Percentiles rank a stretch among this genome's conserved stretches.
These are phyloP conservation scores for Drosophila putrida DNA, from an alignment of 2,888 invertebrate genomes.

Conservation along the genomic window DNA sequence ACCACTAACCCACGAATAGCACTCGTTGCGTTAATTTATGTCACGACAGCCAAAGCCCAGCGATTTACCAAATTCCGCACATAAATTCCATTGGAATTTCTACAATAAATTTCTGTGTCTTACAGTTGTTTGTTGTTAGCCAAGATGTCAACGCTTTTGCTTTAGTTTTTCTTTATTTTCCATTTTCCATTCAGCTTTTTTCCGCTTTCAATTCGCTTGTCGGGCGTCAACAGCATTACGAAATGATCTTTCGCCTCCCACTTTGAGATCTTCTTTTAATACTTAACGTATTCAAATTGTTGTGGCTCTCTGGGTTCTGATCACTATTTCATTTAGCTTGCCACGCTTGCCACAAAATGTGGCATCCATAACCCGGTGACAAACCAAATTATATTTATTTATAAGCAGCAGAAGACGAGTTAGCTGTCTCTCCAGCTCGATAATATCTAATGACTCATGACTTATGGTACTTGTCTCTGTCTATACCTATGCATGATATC, in stretches of 20 bases:
- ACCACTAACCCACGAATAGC: constrained; percentile 53
- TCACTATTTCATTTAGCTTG: constrained; percentile 18
- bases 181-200: constrained; percentile 15
- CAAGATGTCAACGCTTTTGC: constrained; percentile 68
- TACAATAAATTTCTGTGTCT: constrained; percentile 57
- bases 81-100: constrained; percentile 70
- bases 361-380: constrained; percentile 48
- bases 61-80: constrained; percentile 69
- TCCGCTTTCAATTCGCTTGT: neutral
- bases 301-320: constrained; percentile 13
- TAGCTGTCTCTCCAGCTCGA: constrained; percentile 2
- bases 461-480: constrained; percentile 9
- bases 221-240: constrained; percentile 54
- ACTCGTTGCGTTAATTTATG: constrained; percentile 67
- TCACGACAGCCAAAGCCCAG: constrained; percentile 55
- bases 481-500: constrained; percentile 5
- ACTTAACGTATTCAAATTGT: constrained; percentile 21
- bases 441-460: constrained; percentile 21
- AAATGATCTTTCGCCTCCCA: constrained; percentile 64
- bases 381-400: constrained; percentile 49
- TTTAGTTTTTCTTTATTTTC: constrained; percentile 20
- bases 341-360: constrained; percentile 38
- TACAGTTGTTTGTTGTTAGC: constrained; percentile 65
- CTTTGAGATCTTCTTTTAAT: constrained; percentile 34
- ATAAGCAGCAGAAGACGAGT: constrained; percentile 15